Base-by-base conservation (phyloP, 2,797 vertebrate species). In the Morelia viridis region DNA sequence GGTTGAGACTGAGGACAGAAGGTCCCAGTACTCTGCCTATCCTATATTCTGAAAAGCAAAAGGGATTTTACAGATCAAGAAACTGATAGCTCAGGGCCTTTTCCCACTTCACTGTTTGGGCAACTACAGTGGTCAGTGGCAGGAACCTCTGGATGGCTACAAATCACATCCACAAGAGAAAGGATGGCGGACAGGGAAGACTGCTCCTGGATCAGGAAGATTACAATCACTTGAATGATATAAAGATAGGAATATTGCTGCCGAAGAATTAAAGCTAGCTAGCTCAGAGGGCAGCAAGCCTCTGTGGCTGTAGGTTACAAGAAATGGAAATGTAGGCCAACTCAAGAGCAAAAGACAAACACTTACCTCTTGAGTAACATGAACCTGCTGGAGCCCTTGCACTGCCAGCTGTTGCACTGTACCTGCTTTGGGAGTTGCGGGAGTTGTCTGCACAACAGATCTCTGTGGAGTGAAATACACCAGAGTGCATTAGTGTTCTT, bases 381-480 rank as follows among this genome's bases (percentile, higher is more conserved):
- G 98, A 93, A 99, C 98, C 46, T 98, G 98, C 96, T 98, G 98
- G 71, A 98, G 97, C 89, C 95, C 97, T 96, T 97, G 98, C 96
- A 99, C 98, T 15, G 97, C 98, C 92, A 98, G 97, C 96, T 98
- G 98, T 93, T 97, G 98, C 68, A 98, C 98, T 0, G 98, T 97
- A 94, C 98, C 98, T 56, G 98, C 97, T 97, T 99, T 98, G 95
- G 97, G 96, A 50, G 97, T 92, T 95, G 98, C 98, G 19, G 98
- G 97, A 35, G 98, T 98, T 64, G 98, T 97, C 95, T 98, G 98
- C 94, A 99, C 98, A 94, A 98, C 98, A 22, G 98, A 98, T 96
- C 98, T 98, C 98, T 99, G 98, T 86, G 83, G 84, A 93, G 94
- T 92, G 91, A 94, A 94, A 94, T n/a, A 91, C 64, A 89, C 28